Evolutionary conservation across 2,888 invertebrate genomes (phyloP).

Genomic region (Entomobrya proxima): DNA sequence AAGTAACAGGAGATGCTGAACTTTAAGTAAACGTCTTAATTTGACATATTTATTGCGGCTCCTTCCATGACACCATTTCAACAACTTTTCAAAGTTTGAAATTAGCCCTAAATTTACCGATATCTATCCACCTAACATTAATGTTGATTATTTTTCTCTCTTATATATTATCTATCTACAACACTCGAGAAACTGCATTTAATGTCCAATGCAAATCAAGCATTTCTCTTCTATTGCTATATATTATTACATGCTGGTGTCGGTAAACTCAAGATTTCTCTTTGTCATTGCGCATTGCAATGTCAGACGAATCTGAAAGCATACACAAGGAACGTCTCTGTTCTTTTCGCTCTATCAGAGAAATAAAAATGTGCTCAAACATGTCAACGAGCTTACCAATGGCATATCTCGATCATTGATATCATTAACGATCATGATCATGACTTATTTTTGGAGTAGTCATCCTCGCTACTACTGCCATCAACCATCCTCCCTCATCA

Average conservation of each 20-base stretch:
- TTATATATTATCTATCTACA: background rate
- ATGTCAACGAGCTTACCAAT: conserved; percentile 55
- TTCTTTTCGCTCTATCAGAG: conserved; percentile 38
- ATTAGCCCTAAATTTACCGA: conserved; percentile 21
- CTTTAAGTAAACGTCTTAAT: conserved; percentile 67
- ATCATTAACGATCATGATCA: conserved; percentile 61
- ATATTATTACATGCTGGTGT: too few species aligned
- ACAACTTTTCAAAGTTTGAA: conserved; percentile 58
- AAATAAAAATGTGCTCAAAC: conserved; percentile 47
- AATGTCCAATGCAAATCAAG: conserved; percentile 41
- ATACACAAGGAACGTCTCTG: conserved; percentile 36
- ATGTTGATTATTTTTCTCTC: conserved; percentile 23
- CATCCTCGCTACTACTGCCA: background rate
- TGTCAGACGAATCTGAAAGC: conserved; percentile 20
- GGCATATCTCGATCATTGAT: conserved; percentile 49
- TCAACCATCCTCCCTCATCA: too few species aligned
- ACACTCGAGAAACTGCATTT: background rate
- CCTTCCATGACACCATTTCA: conserved; percentile 68
- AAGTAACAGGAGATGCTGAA: conserved; percentile 55
- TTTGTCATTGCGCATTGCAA: background rate
- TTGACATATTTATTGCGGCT: conserved; percentile 66
- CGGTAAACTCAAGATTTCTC: conserved; percentile 36
- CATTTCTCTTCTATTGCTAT: conserved; percentile 5
- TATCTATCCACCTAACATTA: conserved; percentile 1
- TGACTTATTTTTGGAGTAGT: conserved; percentile 56